These are phyloP conservation scores for Cistogaster globosa DNA, from an alignment of 2,888 invertebrate species.

Conservation along the genomic window DNA sequence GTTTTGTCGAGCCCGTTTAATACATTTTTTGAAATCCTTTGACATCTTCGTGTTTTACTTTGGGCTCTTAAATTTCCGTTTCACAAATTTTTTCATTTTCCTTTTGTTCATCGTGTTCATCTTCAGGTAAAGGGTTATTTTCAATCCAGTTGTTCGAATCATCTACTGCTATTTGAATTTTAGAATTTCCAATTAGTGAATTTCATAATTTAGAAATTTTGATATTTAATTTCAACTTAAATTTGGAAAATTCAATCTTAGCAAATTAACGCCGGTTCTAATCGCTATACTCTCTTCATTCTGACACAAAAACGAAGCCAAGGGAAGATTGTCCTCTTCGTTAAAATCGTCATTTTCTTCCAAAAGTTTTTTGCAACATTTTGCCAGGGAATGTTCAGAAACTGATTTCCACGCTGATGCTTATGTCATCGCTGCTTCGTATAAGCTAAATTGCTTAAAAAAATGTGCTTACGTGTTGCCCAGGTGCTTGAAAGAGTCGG, in stretches of 20 bases:
- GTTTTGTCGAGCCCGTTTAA: too few species aligned
- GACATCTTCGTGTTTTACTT: too few species aligned
- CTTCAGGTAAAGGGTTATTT: too few species aligned
- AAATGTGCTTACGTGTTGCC: slow-evolving; percentile 5
- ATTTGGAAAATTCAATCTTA: slow-evolving; percentile 32
- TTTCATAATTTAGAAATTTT: slow-evolving; percentile 23
- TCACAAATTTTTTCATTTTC: too few species aligned
- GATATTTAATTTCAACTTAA: slow-evolving; percentile 18
- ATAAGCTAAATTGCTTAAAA: slow-evolving; percentile 13
- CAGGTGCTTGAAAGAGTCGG: slow-evolving; percentile 15
- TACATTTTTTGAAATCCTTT: too few species aligned
- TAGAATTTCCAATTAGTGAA: slow-evolving; percentile 6
- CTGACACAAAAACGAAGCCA: not conserved
- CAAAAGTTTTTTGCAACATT: slow-evolving; percentile 17
- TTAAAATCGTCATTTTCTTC: not conserved
- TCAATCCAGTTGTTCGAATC: too few species aligned
- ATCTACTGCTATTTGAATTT: not conserved
- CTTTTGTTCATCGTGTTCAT: too few species aligned
- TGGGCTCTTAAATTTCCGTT: too few species aligned
- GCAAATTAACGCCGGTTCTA: slow-evolving; percentile 26
- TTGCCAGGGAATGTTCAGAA: slow-evolving; percentile 15
- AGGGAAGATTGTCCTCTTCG: slow-evolving; percentile 3
- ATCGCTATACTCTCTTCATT: slow-evolving; percentile 18
- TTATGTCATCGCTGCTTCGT: not conserved
- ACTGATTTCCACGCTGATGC: slow-evolving; percentile 17